Percentiles rank a stretch among this genome's conserved stretches.
Conservation (phyloP, 2,888 invertebrate genomes). For the Clitarchus hookeri region DNA sequence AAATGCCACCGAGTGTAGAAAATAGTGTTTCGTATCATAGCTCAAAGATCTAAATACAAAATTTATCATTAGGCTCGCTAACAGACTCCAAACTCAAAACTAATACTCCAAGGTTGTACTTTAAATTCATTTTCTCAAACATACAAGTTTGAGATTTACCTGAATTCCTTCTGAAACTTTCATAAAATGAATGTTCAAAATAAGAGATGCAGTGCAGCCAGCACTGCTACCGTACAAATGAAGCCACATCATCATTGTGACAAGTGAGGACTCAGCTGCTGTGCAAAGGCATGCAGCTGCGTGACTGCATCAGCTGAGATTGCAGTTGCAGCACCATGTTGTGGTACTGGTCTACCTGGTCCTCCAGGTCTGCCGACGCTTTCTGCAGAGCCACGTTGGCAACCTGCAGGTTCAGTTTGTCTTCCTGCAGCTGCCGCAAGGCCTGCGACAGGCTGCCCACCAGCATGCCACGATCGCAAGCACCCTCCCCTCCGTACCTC, state of each 20-base stretch:
- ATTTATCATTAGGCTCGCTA: no score
- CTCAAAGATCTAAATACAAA: no score
- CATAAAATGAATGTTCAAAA: no score
- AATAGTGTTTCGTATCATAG: no score
- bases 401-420: neutral
- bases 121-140: no score
- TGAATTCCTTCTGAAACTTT: no score
- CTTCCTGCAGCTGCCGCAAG: neutral
- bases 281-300: neutral
- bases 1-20: no score
- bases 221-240: no score
- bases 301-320: neutral
- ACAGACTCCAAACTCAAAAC: no score
- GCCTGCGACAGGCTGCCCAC: neutral
- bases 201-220: no score
- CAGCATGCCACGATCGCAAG: neutral
- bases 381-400: neutral
- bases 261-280: neutral
- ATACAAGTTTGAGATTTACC: no score
- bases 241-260: neutral
- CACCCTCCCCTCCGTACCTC: neutral
- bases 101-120: no score
- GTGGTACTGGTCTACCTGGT: conserved; percentile 9
- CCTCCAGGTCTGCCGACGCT: neutral
- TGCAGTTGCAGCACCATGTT: neutral